Conservation (phyloP, 2,797 vertebrate genomes). For the Nasua narica region DNA sequence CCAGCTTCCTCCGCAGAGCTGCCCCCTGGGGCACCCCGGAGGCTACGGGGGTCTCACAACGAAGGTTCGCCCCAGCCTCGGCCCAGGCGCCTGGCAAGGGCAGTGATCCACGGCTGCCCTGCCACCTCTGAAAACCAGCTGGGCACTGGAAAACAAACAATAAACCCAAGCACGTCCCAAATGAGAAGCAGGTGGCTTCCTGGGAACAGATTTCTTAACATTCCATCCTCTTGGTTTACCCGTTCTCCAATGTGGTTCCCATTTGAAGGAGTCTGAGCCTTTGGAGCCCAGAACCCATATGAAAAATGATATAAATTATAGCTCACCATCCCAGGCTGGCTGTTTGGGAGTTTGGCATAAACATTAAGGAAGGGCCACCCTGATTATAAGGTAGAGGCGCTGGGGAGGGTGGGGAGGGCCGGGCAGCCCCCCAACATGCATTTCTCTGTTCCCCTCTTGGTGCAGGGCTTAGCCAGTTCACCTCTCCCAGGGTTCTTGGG, state of each 20-base stretch:
- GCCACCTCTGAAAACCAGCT: constrained; percentile 39
- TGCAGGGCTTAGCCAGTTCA: background rate
- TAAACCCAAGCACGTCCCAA: background rate
- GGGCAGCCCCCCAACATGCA: background rate
- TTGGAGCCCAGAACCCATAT: constrained; percentile 48
- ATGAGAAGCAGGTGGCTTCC: constrained; percentile 66
- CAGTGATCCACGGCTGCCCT: background rate
- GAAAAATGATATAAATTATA: constrained; percentile 69
- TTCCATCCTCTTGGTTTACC: background rate
- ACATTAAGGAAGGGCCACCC: constrained; percentile 44
- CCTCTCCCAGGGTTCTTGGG: background rate
- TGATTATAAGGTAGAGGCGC: constrained; percentile 51
- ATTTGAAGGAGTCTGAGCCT: constrained; percentile 44
- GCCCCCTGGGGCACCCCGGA: fast-evolving
- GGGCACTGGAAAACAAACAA: background rate
- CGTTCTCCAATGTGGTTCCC: constrained; percentile 53
- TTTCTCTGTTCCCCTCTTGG: background rate
- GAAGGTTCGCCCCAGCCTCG: background rate
- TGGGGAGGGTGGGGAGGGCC: background rate
- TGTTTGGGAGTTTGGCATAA: constrained; percentile 56
- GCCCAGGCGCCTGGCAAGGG: background rate
- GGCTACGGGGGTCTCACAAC: background rate
- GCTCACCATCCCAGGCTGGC: constrained; percentile 50
- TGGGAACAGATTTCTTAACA: background rate
- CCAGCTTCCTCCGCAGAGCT: background rate